phyloP scores from a whole-genome alignment of 2,888 invertebrate species.

The Crioceris asparagi region DNA sequence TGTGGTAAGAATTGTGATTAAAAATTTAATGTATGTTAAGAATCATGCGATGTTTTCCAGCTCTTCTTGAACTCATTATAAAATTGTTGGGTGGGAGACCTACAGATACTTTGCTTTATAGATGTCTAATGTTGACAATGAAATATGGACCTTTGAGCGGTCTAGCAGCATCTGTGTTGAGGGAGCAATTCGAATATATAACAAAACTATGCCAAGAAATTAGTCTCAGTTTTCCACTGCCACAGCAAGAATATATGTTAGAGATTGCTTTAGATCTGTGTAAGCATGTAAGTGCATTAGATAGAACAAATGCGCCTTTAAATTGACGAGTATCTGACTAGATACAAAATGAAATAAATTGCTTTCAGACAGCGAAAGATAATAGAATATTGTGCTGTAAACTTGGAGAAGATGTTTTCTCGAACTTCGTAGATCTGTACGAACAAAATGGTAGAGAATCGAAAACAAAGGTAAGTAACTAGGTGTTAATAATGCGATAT shows the following conservation, averaged over 20 bases:
- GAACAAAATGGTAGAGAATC: slow-evolving; percentile 23
- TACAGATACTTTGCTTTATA: slow-evolving; percentile 17
- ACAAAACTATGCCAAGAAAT: slow-evolving; percentile 24
- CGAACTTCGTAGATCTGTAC: slow-evolving; percentile 23
- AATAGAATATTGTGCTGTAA: slow-evolving; percentile 32
- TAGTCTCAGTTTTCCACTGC: slow-evolving; percentile 15
- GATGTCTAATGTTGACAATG: slow-evolving; percentile 26
- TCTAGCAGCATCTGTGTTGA: slow-evolving; percentile 22
- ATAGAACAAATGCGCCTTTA: not conserved
- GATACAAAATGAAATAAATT: no score
- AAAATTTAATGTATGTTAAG: not conserved
- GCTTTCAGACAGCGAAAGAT: slow-evolving; percentile 31
- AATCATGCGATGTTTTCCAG: slow-evolving; percentile 12
- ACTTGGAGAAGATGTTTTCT: slow-evolving; percentile 33
- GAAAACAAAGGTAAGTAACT: slow-evolving; percentile 23
- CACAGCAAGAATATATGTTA: slow-evolving; percentile 19
- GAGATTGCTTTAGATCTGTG: slow-evolving; percentile 22
- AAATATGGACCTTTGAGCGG: slow-evolving; percentile 29
- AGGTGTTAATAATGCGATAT: no score
- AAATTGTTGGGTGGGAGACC: slow-evolving; percentile 9
- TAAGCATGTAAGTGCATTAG: slow-evolving; percentile 18
- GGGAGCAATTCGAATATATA: slow-evolving; percentile 29
- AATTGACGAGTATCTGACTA: no score
- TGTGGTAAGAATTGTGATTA: slow-evolving; percentile 38
- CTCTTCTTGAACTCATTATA: slow-evolving; percentile 18